These are phyloP conservation scores for Lamellibrachia luymesi DNA, from an alignment of 1,140 invertebrate genomes.

Conservation along the genomic window DNA sequence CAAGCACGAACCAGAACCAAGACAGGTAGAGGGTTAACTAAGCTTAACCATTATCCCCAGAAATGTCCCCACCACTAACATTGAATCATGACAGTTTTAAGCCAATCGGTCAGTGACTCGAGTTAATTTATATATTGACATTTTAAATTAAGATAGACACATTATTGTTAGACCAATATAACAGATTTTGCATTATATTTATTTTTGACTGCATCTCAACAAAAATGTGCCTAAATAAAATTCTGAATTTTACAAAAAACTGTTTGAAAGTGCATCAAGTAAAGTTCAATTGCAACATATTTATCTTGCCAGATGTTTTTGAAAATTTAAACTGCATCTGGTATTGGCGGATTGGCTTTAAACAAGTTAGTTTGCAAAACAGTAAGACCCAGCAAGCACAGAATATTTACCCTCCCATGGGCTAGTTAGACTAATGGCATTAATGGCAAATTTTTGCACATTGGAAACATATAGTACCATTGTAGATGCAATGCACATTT, in stretches of 20 bases:
- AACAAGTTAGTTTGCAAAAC: not conserved
- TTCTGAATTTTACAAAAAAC: not conserved
- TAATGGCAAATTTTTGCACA: not conserved
- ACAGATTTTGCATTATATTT: no score
- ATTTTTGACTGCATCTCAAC: not conserved
- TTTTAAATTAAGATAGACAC: not conserved
- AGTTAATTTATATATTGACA: not conserved
- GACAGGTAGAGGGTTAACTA: not conserved
- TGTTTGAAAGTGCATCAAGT: not conserved
- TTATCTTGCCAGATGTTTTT: not conserved
- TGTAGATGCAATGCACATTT: not conserved
- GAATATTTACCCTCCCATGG: not conserved
- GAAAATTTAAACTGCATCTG: not conserved
- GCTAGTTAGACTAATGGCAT: not conserved
- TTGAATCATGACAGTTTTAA: not conserved
- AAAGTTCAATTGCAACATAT: not conserved
- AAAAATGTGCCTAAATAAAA: not conserved
- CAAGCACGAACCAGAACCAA: not conserved
- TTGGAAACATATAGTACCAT: not conserved
- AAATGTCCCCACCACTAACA: not conserved
- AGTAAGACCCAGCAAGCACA: not conserved
- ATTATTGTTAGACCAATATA: not conserved
- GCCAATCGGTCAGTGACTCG: not conserved
- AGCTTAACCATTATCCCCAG: not conserved
- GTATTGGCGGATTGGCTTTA: not conserved